A percentile compares a stretch with the other conserved stretches of the same genome.
phyloP scores from a whole-genome alignment of 2,888 invertebrate species.

The Acanthosoma haemorrhoidale region DNA sequence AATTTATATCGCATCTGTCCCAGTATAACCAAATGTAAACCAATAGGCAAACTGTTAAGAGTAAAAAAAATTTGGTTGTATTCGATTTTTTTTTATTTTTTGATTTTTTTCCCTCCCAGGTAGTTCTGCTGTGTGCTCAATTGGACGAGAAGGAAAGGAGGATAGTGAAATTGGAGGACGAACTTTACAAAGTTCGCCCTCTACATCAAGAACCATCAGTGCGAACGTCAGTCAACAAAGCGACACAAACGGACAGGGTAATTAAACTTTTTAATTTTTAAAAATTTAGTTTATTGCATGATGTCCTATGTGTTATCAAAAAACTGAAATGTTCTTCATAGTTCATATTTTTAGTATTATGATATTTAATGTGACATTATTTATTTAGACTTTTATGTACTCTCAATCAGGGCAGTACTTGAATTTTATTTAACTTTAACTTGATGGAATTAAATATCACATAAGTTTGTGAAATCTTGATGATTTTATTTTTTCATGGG shows the following conservation, averaged over 20 bases:
- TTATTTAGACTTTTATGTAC: no score
- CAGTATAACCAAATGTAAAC: not conserved
- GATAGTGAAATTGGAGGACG: conserved; percentile 72
- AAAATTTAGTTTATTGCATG: no score
- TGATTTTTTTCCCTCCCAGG: conserved; percentile 38
- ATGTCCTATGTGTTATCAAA: no score
- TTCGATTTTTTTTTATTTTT: conserved; percentile 20
- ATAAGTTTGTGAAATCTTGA: no score
- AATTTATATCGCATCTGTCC: not conserved
- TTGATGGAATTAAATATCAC: no score
- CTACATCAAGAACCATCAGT: conserved; percentile 48
- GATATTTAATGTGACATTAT: no score
- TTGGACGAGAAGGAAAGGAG: conserved; percentile 79
- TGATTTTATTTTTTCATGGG: conserved; percentile 19
- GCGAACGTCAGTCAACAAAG: conserved; percentile 57
- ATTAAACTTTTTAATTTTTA: conserved; percentile 39
- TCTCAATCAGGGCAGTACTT: no score
- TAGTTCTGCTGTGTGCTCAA: conserved; percentile 58
- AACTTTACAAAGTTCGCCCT: conserved; percentile 49
- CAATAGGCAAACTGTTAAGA: not conserved
- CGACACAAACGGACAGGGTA: conserved; percentile 84
- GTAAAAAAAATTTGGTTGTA: not conserved
- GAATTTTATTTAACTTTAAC: no score
- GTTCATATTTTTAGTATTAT: no score
- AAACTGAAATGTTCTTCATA: no score